Percentiles rank a stretch among this genome's conserved stretches.
Evolutionary conservation across 2,888 invertebrate species (phyloP).

Genomic region (Chaitophorus viminalis): DNA sequence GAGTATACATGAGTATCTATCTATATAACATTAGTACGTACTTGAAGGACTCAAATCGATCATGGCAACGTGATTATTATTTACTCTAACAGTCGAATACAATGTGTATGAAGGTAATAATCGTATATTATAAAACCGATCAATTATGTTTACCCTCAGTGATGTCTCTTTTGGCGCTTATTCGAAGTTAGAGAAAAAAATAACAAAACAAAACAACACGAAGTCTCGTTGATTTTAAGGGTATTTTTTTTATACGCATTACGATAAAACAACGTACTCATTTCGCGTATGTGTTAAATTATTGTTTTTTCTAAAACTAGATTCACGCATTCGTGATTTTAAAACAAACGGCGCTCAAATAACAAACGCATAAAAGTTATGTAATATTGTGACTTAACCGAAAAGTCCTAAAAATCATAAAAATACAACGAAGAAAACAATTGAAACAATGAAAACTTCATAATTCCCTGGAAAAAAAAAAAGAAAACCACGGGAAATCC

Average conservation of each 20-base stretch:
- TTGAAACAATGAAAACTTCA: slow-evolving; percentile 26
- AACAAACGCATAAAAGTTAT: neutral
- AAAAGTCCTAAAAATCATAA: neutral
- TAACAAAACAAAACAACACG: neutral
- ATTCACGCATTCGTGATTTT: neutral
- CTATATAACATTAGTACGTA: too few relatives aligned
- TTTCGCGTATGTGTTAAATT: neutral
- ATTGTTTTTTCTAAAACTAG: neutral
- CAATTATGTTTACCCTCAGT: too few relatives aligned
- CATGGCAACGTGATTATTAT: too few relatives aligned
- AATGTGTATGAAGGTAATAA: too few relatives aligned
- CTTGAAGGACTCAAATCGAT: too few relatives aligned
- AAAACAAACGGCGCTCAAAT: neutral
- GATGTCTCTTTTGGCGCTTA: neutral
- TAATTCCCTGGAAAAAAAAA: neutral
- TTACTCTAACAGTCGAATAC: too few relatives aligned
- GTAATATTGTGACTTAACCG: neutral
- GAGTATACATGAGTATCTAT: too few relatives aligned
- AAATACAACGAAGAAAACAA: slow-evolving; percentile 18
- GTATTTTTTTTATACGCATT: neutral
- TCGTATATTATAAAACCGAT: too few relatives aligned
- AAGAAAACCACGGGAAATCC: neutral
- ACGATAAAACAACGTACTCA: neutral
- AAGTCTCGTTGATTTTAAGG: neutral
- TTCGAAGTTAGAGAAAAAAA: neutral